Evolutionary conservation across 2,797 vertebrate species (phyloP), one percentile per base, ranked within the genome.

Genomic region (Hypotaenidia okinawae): DNA sequence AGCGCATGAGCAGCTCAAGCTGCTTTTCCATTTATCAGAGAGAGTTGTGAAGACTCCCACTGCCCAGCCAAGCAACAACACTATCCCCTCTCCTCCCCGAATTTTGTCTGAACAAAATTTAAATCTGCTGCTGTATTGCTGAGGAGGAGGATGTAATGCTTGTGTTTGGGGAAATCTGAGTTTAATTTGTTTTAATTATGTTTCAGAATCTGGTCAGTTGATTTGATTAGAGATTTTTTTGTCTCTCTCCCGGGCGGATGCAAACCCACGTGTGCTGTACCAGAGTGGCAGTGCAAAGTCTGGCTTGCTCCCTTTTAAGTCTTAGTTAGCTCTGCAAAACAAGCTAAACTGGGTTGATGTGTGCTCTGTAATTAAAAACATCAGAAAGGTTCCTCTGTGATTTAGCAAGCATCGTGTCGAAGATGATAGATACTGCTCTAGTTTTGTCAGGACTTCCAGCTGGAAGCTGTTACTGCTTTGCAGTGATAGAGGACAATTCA

Each of bases 361-460:
- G 72, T 51, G 80, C 81, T 87, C 52, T 18, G 83, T 62, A 73
- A 67, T 84, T 91, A 59, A 84, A 91, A 84, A 45, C 73, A 37
- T 66, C 72, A 47, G 72, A 54, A 82, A 80, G 86, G 70, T 47
- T 94, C 78, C 77, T 79, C 33, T 76, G 82, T 57, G 90, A 47
- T 78, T 68, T 74, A 74, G 33, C 7, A 4, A 83, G 89, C 30
- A 4, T 37, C 8, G 0, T 30, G 2, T 16, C 23, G 81, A 62
- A 72, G 66, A 22, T 43, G 76, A 78, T 57, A 30, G 66, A 68
- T 80, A 4, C 2, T 61, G 58, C 83, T 90, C 80, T 79, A 8
- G 37, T n/a, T 88, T 93, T 72, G n/a, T n/a, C 0, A 1, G 63
- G 52, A 22, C 37, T 16, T 19, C 1, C 7, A 33, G 37, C 69